Base-by-base conservation (phyloP, 2,888 invertebrate species). In the Oasisia sp. region DNA sequence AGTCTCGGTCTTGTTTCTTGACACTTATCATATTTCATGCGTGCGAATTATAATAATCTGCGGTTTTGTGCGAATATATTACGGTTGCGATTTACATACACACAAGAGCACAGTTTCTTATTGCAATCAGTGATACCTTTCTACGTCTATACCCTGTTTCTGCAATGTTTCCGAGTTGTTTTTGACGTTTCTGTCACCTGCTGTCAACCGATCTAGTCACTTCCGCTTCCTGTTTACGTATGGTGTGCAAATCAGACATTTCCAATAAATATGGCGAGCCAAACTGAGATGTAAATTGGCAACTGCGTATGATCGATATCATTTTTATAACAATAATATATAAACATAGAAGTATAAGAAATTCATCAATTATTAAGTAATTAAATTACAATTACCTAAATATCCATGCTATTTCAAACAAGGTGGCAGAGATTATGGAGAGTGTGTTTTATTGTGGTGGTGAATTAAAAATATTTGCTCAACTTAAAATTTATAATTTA, bases 211-310 rank as follows among this genome's bases (percentile, higher is more conserved):
- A 7, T 74, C 19, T n/a, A 27, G 74, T 74, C 74, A 74, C 27
- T 74, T 74, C 74, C 74, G 74, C 74, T 74, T 74, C 74, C 74
- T 74, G 74, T 74, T 74, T 74, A 74, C n/a, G 74, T 74, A 74
- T 19, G 74, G 74, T 74, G 74, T 19, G 74, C 74, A 74, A 74
- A 74, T 27, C 74, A 5, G 74, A 74, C 27, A 74, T 74, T 74
- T 27, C 3, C 74, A 19, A 74, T 27, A 74, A 74, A 27, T 74
- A 74, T 19, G 74, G 74, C 74, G 27, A 74, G 74, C 74, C 74
- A 74, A 74, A 74, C 27, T 4, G 0, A 74, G 19, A 74, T 27
- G 38, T 38, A 38, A 38, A 38, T 38, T 38, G 38, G 38, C 38
- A 38, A 38, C 38, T 38, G 38, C 38, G 38, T 38, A 38, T 38